phyloP scores from a whole-genome alignment of 2,113 vertebrate genomes.

The Theristicus caerulescens region DNA sequence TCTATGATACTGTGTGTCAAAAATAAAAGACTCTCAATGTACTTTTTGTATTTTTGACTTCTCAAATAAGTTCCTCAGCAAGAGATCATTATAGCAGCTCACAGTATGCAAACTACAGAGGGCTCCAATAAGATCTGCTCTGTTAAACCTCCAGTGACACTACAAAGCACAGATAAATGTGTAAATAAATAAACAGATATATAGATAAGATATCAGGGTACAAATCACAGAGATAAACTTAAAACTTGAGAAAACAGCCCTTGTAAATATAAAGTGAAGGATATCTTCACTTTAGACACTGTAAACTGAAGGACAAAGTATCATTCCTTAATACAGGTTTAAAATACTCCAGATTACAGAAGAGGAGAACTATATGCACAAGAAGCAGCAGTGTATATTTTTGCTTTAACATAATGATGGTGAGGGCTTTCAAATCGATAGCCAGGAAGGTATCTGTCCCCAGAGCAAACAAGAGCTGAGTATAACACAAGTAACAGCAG shows the following conservation, averaged over 20 bases:
- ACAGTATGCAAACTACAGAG: constrained; percentile 49
- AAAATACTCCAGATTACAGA: constrained; percentile 28
- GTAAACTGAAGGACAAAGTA: constrained; percentile 29
- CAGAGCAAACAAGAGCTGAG: not conserved
- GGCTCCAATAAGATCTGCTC: not conserved
- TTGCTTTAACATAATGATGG: not conserved
- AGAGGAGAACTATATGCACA: not conserved
- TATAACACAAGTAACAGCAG: not conserved
- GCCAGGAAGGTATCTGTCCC: not conserved
- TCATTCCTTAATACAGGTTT: constrained; percentile 19
- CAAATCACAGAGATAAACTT: constrained; percentile 34
- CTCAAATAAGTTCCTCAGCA: constrained; percentile 6
- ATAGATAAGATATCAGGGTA: not conserved
- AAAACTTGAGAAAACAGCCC: not conserved
- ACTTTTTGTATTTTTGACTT: constrained; percentile 8
- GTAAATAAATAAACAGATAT: constrained; percentile 1
- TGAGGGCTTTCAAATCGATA: not conserved
- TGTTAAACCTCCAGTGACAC: constrained; percentile 14
- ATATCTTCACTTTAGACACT: not conserved
- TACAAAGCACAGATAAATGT: constrained; percentile 40
- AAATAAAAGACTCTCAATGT: constrained; percentile 5
- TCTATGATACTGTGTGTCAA: constrained; percentile 8
- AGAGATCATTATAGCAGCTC: not conserved
- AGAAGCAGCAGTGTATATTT: not conserved
- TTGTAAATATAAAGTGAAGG: not conserved